Evolutionary conservation across 1,140 invertebrate species (phyloP).

Genomic region (Drosophila quadrilineata): DNA sequence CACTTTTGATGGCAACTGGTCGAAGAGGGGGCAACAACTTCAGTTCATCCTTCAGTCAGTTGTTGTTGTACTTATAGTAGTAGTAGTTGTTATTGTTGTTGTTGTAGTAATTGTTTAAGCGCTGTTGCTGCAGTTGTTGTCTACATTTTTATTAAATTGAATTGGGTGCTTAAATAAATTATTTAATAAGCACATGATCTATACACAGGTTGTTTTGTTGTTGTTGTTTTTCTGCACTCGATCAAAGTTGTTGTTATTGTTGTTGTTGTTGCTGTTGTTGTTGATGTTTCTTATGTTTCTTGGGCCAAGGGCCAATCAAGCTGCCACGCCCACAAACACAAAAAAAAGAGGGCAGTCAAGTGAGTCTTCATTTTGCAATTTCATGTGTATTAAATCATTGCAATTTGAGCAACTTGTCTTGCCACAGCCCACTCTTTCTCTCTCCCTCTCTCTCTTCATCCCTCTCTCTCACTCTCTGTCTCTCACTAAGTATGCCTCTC

Average conservation of each 20-base stretch:
- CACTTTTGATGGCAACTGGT: constrained; percentile 47
- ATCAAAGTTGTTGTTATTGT: constrained; percentile 40
- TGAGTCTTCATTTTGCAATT: constrained; percentile 71
- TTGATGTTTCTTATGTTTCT: too few relatives aligned
- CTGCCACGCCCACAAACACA: constrained; percentile 46
- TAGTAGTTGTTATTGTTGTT: constrained; percentile 12
- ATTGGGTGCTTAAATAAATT: constrained; percentile 80
- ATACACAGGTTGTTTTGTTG: constrained; percentile 40
- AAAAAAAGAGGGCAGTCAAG: constrained; percentile 18
- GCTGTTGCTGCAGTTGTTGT: constrained; percentile 38
- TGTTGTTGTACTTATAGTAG: background rate
- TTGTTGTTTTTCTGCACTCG: constrained; percentile 41
- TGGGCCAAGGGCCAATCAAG: constrained; percentile 69
- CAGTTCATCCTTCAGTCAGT: background rate
- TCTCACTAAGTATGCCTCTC: constrained; percentile 27
- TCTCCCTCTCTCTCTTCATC: too few relatives aligned
- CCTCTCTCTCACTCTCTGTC: too few relatives aligned
- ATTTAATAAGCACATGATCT: constrained; percentile 80
- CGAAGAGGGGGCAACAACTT: constrained; percentile 4
- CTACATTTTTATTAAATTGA: constrained; percentile 76
- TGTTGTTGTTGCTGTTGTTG: too few relatives aligned
- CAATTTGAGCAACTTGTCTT: constrained; percentile 46
- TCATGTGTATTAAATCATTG: constrained; percentile 70
- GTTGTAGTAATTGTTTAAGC: constrained; percentile 37
- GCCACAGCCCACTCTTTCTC: background rate